phyloP scores from a whole-genome alignment of 1,140 invertebrate species.

The Scaptomyza hsui region DNA sequence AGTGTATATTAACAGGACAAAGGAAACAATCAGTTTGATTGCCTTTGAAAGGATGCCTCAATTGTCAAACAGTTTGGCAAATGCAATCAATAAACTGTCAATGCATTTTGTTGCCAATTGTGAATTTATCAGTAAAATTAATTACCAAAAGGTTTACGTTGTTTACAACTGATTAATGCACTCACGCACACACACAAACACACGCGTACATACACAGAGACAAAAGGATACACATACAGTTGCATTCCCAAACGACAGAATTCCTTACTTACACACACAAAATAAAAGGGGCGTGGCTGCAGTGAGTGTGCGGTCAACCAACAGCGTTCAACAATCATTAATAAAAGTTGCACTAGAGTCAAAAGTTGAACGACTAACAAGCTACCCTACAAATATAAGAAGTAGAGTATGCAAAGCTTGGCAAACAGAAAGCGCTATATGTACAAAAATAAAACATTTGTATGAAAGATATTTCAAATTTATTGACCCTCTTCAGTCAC shows the following conservation, averaged over 20 bases:
- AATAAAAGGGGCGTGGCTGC: neutral
- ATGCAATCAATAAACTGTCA: conserved; percentile 23
- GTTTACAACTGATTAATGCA: conserved; percentile 52
- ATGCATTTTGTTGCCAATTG: conserved; percentile 31
- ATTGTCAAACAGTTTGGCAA: conserved; percentile 16
- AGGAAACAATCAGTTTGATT: conserved; percentile 7
- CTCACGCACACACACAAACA: conserved; percentile 5
- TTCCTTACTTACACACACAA: conserved; percentile 1
- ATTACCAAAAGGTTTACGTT: conserved; percentile 44
- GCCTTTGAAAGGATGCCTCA: neutral
- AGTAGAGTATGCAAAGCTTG: no score
- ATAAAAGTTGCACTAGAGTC: neutral
- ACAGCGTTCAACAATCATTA: conserved; percentile 6
- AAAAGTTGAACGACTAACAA: neutral
- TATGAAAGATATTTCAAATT: no score
- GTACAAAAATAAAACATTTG: no score
- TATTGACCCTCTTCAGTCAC: neutral
- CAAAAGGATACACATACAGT: neutral
- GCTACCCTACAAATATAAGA: conserved; percentile 3
- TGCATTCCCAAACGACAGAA: neutral
- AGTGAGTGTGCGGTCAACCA: conserved; percentile 21
- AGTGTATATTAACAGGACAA: neutral
- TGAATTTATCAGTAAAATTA: conserved; percentile 43
- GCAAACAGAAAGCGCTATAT: no score
- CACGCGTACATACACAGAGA: neutral